Evolutionary conservation across 2,888 invertebrate species (phyloP).

Genomic region (Luperina testacea): DNA sequence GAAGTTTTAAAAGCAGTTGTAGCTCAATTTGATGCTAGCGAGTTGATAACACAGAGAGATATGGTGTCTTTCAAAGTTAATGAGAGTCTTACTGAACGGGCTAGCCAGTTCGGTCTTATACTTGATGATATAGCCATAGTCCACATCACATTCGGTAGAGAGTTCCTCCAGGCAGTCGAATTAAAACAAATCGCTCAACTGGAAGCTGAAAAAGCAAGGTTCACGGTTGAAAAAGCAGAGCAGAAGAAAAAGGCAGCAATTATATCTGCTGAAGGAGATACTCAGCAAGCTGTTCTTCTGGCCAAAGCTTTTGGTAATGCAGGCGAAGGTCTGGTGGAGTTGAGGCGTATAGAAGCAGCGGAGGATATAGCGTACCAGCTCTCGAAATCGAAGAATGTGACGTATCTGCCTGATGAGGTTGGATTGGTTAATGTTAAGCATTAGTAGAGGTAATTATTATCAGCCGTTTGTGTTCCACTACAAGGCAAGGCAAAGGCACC

Average conservation of each 20-base stretch:
- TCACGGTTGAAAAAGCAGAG: slow-evolving; percentile 98
- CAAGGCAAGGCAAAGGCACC: no score
- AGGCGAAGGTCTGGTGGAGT: slow-evolving; percentile 97
- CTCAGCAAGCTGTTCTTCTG: slow-evolving; percentile 95
- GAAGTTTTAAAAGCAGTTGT: slow-evolving; percentile 99
- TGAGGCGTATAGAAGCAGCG: slow-evolving; percentile 98
- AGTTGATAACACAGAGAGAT: slow-evolving; percentile 98
- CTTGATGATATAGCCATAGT: slow-evolving; percentile 62
- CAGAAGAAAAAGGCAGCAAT: slow-evolving; percentile 96
- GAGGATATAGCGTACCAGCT: slow-evolving; percentile 98
- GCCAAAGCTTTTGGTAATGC: slow-evolving; percentile 96
- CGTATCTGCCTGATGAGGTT: slow-evolving; percentile 95
- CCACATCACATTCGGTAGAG: slow-evolving; percentile 85
- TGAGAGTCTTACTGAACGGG: slow-evolving; percentile 58
- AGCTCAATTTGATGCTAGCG: slow-evolving; percentile 98
- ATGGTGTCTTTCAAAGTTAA: slow-evolving; percentile 81
- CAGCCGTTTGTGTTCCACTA: no score
- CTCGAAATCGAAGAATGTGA: slow-evolving; percentile 95
- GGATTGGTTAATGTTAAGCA: slow-evolving; percentile 90
- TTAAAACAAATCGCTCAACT: slow-evolving; percentile 99
- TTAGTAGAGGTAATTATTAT: slow-evolving; percentile 40
- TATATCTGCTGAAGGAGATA: slow-evolving; percentile 98
- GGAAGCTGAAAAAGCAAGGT: slow-evolving; percentile 98
- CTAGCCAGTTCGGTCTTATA: slow-evolving; percentile 61
- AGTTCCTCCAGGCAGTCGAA: slow-evolving; percentile 98